These are phyloP conservation scores for Notarius quadriscutis DNA, from an alignment of 2,113 vertebrate genomes.

Conservation along the genomic window DNA sequence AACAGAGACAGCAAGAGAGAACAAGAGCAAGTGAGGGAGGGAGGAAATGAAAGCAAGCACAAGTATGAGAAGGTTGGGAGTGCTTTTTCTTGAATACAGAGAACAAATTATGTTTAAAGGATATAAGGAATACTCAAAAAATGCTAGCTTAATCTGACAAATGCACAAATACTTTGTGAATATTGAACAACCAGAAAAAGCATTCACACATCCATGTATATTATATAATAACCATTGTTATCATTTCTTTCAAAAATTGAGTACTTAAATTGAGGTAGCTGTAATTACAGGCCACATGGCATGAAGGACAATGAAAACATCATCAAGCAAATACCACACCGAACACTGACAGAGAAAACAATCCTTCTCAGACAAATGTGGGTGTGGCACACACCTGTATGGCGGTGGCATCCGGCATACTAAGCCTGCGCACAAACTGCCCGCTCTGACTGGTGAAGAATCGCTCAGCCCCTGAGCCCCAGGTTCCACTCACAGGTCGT, in stretches of 20 bases:
- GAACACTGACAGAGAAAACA: not conserved
- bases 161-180: slow-evolving; percentile 20
- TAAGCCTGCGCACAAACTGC: slow-evolving; percentile 88
- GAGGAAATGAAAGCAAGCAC: not conserved
- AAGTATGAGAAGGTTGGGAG: not conserved
- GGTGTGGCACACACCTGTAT: slow-evolving; percentile 73
- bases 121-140: not conserved
- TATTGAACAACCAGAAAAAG: slow-evolving; percentile 16
- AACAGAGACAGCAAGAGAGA: slow-evolving; percentile 1
- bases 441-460: slow-evolving; percentile 91
- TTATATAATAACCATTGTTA: not conserved
- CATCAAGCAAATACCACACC: not conserved
- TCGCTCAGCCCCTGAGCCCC: slow-evolving; percentile 78
- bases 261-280: not conserved
- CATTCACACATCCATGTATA: not conserved
- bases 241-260: not conserved
- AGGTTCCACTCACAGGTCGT: slow-evolving; percentile 84
- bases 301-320: not conserved
- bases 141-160: slow-evolving; percentile 30
- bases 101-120: slow-evolving; percentile 35
- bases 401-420: slow-evolving; percentile 79
- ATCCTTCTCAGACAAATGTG: slow-evolving; percentile 24
- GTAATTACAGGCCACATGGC: not conserved
- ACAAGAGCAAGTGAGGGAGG: not conserved
- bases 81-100: slow-evolving; percentile 26